Conservation (phyloP, 2,113 vertebrate species). For the Campylomormyrus numenius region DNA sequence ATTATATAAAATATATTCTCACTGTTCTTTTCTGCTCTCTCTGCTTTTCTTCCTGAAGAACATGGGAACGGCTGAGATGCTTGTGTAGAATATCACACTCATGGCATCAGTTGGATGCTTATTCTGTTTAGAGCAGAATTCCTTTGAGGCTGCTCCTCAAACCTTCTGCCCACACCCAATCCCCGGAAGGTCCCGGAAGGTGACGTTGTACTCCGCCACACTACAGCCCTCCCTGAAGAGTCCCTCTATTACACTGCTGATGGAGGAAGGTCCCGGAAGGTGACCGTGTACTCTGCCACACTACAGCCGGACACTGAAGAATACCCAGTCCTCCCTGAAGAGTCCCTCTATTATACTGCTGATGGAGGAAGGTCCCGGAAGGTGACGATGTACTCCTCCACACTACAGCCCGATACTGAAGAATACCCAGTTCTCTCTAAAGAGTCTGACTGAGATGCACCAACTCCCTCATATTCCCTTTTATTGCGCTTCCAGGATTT, state of each 20-base stretch:
- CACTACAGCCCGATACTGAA: background rate
- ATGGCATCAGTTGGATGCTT: background rate
- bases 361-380: too few relatives aligned
- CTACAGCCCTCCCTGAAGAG: background rate
- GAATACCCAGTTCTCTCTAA: background rate
- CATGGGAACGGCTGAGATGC: background rate
- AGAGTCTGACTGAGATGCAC: background rate
- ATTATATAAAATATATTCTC: background rate
- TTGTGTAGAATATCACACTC: background rate
- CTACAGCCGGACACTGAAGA: background rate
- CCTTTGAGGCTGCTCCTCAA: background rate
- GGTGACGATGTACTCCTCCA: too few relatives aligned
- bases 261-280: background rate
- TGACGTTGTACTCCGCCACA: background rate
- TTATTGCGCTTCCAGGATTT: background rate
- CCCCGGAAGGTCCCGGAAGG: background rate
- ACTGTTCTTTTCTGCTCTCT: background rate
- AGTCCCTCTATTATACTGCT: too few relatives aligned
- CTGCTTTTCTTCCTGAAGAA: background rate
- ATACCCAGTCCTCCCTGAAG: background rate
- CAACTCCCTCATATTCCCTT: background rate
- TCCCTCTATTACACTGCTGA: background rate
- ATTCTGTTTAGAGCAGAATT: background rate
- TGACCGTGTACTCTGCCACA: background rate
- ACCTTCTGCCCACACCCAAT: background rate